phyloP scores from a whole-genome alignment of 2,888 invertebrate species.

The Chrysotoxum bicinctum region DNA sequence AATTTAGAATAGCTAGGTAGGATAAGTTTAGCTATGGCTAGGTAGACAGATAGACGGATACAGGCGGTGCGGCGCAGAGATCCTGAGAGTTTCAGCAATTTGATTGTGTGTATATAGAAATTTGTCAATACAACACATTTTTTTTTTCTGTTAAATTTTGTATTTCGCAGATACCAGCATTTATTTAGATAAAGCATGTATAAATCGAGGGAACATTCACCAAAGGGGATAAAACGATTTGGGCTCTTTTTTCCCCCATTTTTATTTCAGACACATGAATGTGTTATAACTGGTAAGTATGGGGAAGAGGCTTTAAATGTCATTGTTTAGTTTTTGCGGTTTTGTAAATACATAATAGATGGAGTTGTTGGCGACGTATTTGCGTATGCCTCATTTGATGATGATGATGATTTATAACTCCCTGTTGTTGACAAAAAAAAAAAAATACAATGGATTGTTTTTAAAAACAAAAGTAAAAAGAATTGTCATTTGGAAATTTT shows the following conservation, averaged over 20 bases:
- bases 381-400: slow-evolving; percentile 22
- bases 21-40: neutral
- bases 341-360: slow-evolving; percentile 29
- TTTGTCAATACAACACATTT: slow-evolving; percentile 26
- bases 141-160: slow-evolving; percentile 4
- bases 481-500: neutral
- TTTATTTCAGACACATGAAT: neutral
- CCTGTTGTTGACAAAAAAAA: neutral
- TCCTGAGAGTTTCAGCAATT: slow-evolving; percentile 27
- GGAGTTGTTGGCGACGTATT: slow-evolving; percentile 16
- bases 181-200: slow-evolving; percentile 27
- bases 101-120: slow-evolving; percentile 45
- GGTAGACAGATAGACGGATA: neutral
- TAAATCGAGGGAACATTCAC: slow-evolving; percentile 11
- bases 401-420: slow-evolving; percentile 23
- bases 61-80: too few relatives aligned
- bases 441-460: neutral
- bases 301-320: slow-evolving; percentile 12
- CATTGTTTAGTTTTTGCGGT: slow-evolving; percentile 37
- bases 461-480: neutral
- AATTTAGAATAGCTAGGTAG: slow-evolving; percentile 29
- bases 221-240: slow-evolving; percentile 25
- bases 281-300: neutral
- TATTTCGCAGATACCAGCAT: slow-evolving; percentile 21
- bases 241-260: neutral